Evolutionary conservation across 2,888 invertebrate genomes (phyloP).

Genomic region (Hypomecis punctinalis): DNA sequence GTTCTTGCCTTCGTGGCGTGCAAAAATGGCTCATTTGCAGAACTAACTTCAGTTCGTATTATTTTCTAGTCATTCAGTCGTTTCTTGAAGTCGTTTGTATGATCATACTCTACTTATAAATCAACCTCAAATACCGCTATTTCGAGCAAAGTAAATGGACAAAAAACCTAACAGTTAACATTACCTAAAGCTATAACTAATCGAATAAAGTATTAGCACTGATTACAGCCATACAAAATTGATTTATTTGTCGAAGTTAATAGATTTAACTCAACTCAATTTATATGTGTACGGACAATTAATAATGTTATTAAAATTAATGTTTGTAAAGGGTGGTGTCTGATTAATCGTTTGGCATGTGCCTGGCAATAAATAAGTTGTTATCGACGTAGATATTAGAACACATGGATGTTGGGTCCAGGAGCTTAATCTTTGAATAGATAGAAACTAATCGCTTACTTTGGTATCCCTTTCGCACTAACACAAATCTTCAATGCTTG

Average conservation of each 20-base stretch:
- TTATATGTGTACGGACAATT: constrained; percentile 32
- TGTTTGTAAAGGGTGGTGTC: constrained; percentile 30
- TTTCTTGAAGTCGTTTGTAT: too few species aligned
- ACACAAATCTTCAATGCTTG: too few species aligned
- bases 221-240: constrained; percentile 33
- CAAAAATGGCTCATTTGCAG: too few species aligned
- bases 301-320: constrained; percentile 34
- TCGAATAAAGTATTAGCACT: constrained; percentile 29
- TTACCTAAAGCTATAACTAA: constrained; percentile 23
- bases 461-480: too few species aligned
- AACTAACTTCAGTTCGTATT: too few species aligned
- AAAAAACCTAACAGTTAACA: constrained; percentile 17
- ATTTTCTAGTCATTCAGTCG: too few species aligned
- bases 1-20: too few species aligned
- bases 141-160: not conserved
- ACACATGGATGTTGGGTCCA: too few species aligned
- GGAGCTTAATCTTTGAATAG: too few species aligned
- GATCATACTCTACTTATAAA: too few species aligned
- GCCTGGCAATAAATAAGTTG: constrained; percentile 27
- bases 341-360: constrained; percentile 31
- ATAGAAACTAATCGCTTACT: too few species aligned
- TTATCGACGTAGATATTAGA: not conserved
- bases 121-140: constrained; percentile 5
- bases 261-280: constrained; percentile 35
- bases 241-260: constrained; percentile 35